Conservation (phyloP, 2,888 invertebrate genomes). For the Keiferia lycopersicella region DNA sequence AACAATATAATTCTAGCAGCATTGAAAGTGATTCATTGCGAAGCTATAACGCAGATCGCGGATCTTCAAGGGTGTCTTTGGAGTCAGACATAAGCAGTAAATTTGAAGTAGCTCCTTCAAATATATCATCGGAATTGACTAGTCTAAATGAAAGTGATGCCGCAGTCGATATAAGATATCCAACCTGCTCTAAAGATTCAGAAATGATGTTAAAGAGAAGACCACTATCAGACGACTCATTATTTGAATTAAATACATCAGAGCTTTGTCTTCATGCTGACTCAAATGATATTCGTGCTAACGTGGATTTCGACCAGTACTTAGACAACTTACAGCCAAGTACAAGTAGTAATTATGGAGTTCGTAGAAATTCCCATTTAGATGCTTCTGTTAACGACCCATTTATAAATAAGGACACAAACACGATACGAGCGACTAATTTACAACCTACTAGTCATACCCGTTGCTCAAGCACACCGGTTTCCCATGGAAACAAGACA, state of each 20-base stretch:
- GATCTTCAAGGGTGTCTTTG: slow-evolving; percentile 70
- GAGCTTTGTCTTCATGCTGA: slow-evolving; percentile 78
- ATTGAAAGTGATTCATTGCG: slow-evolving; percentile 70
- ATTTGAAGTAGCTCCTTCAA: slow-evolving; percentile 70
- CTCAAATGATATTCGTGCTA: slow-evolving; percentile 52
- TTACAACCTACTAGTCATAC: slow-evolving; percentile 46
- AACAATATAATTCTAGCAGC: slow-evolving; percentile 64
- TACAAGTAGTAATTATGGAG: slow-evolving; percentile 44
- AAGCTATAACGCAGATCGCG: slow-evolving; percentile 73
- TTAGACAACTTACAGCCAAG: slow-evolving; percentile 83
- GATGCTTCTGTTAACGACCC: slow-evolving; percentile 45
- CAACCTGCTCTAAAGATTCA: slow-evolving; percentile 71
- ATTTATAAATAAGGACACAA: slow-evolving; percentile 49
- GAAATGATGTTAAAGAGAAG: slow-evolving; percentile 85
- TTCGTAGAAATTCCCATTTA: slow-evolving; percentile 41
- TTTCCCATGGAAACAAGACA: slow-evolving; percentile 46
- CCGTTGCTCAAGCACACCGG: slow-evolving; percentile 68
- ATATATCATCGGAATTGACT: slow-evolving; percentile 66
- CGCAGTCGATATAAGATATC: slow-evolving; percentile 79
- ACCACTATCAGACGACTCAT: slow-evolving; percentile 88
- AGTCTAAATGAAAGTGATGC: slow-evolving; percentile 71
- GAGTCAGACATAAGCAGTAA: slow-evolving; percentile 77
- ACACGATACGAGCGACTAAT: slow-evolving; percentile 45
- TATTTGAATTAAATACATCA: slow-evolving; percentile 84
- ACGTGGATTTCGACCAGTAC: slow-evolving; percentile 85